Evolutionary conservation across 2,888 invertebrate genomes (phyloP).

Genomic region (Aethes cnicana): DNA sequence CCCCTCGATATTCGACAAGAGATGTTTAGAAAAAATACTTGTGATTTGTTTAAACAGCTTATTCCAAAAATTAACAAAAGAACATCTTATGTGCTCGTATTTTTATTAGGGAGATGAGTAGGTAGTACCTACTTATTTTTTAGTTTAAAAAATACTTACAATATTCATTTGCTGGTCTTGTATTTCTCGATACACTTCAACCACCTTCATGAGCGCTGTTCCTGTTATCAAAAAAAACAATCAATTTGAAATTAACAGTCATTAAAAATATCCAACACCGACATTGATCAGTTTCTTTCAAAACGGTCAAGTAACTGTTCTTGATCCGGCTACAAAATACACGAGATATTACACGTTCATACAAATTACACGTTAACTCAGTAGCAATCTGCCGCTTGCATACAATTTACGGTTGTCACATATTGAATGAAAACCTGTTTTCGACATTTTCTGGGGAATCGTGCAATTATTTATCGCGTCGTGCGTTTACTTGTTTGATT

Average conservation of each 20-base stretch:
- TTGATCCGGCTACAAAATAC: no score
- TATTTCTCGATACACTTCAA: conserved; percentile 95
- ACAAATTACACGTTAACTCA: no score
- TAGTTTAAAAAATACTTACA: conserved; percentile 83
- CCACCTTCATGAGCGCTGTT: conserved; percentile 94
- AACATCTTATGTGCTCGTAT: no score
- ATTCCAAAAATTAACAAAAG: no score
- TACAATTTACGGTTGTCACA: neutral
- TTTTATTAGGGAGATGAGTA: conserved; percentile 28
- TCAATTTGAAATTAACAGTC: no score
- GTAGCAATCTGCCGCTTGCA: no score
- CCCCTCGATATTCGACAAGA: neutral
- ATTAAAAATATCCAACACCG: no score
- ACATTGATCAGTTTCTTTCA: no score
- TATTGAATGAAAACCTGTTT: neutral
- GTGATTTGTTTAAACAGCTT: no score
- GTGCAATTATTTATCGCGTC: neutral
- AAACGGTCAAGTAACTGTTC: no score
- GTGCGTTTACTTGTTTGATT: conserved; percentile 7
- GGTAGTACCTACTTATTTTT: conserved; percentile 11
- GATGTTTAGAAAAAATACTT: conserved; percentile 7
- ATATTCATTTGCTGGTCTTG: conserved; percentile 97
- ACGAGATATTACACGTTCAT: no score
- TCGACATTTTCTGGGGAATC: neutral
- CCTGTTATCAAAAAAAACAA: no score